Evolutionary conservation across 2,888 invertebrate genomes (phyloP).

Genomic region (Gastrophysa polygoni): DNA sequence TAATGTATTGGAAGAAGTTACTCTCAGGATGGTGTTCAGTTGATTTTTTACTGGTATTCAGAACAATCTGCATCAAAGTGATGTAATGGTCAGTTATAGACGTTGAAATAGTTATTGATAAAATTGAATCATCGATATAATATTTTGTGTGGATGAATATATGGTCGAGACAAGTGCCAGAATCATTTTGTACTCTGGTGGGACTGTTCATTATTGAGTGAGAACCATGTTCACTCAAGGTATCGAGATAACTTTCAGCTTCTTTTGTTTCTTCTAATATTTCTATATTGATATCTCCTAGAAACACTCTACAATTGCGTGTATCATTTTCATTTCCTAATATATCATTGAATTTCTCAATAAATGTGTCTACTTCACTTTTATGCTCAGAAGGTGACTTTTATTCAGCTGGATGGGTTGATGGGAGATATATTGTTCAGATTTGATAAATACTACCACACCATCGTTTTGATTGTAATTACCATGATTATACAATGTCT

Average conservation of each 20-base stretch:
- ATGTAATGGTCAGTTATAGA: neutral
- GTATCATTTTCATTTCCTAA: too few relatives aligned
- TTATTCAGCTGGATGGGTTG: neutral
- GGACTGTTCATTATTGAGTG: neutral
- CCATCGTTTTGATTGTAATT: constrained; percentile 6
- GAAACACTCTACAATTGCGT: too few relatives aligned
- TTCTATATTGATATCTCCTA: too few relatives aligned
- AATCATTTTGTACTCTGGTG: neutral
- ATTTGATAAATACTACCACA: constrained; percentile 6
- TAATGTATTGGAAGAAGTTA: neutral
- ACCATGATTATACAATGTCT: constrained; percentile 1
- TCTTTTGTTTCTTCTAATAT: neutral
- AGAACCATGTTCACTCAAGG: neutral
- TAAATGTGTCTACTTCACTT: neutral
- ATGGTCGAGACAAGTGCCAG: neutral
- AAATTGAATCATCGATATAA: neutral
- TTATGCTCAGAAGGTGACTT: neutral
- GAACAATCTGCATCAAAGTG: neutral
- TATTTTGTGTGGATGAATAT: neutral
- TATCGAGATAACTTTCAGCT: neutral
- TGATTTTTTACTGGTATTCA: neutral
- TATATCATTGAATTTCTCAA: neutral
- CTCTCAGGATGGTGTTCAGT: neutral
- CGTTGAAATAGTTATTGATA: neutral
- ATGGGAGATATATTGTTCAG: constrained; percentile 4